Conservation (phyloP, 1,140 invertebrate genomes). For the Pseudomyrmex flavicornis region DNA sequence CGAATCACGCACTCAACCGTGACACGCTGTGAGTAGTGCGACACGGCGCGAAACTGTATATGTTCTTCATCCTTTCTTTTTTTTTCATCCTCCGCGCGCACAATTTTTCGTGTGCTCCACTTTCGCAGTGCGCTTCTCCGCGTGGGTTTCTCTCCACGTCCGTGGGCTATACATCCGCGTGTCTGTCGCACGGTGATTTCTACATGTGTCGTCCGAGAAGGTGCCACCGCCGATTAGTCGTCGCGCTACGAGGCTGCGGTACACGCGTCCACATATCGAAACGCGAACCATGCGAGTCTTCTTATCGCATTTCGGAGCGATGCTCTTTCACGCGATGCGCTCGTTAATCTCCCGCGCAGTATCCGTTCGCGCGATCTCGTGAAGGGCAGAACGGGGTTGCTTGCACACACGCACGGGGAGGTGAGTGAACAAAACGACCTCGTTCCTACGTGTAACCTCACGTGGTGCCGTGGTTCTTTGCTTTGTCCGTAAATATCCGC, state of each 20-base stretch:
- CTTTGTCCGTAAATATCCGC: too few species aligned
- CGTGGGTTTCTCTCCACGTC: not conserved
- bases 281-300: constrained; percentile 7
- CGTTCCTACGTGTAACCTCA: constrained; percentile 4
- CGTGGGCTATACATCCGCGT: not conserved
- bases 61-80: not conserved
- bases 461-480: constrained; percentile 30
- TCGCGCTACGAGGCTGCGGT: not conserved
- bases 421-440: constrained; percentile 44
- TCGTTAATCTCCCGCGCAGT: constrained; percentile 46
- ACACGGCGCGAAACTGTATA: not conserved
- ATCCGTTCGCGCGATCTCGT: not conserved
- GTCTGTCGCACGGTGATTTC: too few species aligned
- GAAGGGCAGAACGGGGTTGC: constrained; percentile 4
- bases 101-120: not conserved
- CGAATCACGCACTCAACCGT: constrained; percentile 2
- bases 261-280: constrained; percentile 33
- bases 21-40: not conserved
- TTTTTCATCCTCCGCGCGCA: not conserved
- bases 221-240: constrained; percentile 24
- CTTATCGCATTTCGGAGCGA: not conserved
- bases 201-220: not conserved
- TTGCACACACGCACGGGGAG: constrained; percentile 14
- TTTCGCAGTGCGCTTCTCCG: constrained; percentile 14
- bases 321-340: constrained; percentile 53